phyloP scores from a whole-genome alignment of 2,797 vertebrate genomes.

The Poecilia picta region DNA sequence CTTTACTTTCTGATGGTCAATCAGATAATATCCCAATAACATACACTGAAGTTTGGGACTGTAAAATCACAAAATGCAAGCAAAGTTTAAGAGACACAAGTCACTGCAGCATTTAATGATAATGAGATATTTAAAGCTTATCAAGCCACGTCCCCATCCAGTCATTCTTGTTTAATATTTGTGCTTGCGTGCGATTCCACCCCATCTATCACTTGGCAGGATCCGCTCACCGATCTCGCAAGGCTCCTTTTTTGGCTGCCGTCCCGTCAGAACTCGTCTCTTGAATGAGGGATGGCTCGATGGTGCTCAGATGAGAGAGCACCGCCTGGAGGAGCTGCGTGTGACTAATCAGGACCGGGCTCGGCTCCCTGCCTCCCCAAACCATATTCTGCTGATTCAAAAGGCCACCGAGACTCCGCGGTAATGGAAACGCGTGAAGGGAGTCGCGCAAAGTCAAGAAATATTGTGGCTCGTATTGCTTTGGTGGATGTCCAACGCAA shows the following conservation, averaged over 20 bases:
- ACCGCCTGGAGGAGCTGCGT: slow-evolving; percentile 67
- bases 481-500: slow-evolving; percentile 66
- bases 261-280: slow-evolving; percentile 66
- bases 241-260: slow-evolving; percentile 66
- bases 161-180: slow-evolving; percentile 34
- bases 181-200: slow-evolving; percentile 33
- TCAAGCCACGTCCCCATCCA: neutral
- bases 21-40: neutral
- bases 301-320: slow-evolving; percentile 72
- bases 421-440: slow-evolving; percentile 62
- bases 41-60: neutral
- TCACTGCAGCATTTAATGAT: slow-evolving; percentile 10
- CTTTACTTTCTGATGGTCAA: neutral
- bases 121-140: slow-evolving; percentile 17
- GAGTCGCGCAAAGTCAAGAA: slow-evolving; percentile 62
- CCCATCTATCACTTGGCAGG: slow-evolving; percentile 36
- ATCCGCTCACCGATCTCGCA: slow-evolving; percentile 52
- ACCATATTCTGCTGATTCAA: slow-evolving; percentile 76
- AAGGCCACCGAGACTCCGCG: slow-evolving; percentile 60
- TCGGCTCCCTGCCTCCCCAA: slow-evolving; percentile 61
- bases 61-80: neutral
- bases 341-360: slow-evolving; percentile 74
- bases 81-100: neutral
- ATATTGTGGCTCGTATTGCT: slow-evolving; percentile 51
- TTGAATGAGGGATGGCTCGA: slow-evolving; percentile 61